Evolutionary conservation across 2,797 vertebrate genomes (phyloP).

Genomic region (Myripristis jacobus): DNA sequence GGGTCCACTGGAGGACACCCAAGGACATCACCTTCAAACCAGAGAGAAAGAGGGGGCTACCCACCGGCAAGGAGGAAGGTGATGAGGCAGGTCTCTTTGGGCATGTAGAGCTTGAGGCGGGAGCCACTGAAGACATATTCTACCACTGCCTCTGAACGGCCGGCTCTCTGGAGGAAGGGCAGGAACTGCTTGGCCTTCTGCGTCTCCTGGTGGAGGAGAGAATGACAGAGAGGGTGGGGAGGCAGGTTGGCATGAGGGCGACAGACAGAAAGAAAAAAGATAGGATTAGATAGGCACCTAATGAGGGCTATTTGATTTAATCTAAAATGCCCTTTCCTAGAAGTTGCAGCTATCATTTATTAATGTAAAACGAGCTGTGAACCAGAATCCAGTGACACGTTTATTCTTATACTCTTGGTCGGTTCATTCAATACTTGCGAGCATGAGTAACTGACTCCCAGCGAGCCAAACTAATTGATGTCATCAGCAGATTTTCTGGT

Average conservation of each 20-base stretch:
- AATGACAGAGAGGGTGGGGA: not conserved
- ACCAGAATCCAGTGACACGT: too few species aligned
- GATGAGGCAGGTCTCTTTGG: constrained; percentile 98
- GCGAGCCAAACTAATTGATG: not conserved
- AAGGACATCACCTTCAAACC: constrained; percentile 24
- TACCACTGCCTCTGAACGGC: constrained; percentile 96
- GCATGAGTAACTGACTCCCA: not conserved
- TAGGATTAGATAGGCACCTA: not conserved
- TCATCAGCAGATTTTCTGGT: not conserved
- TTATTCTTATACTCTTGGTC: too few species aligned
- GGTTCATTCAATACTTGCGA: not conserved
- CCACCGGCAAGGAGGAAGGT: constrained; percentile 97
- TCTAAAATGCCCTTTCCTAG: too few species aligned
- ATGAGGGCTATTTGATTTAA: not conserved
- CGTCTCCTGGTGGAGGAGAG: constrained; percentile 85
- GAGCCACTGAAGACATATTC: constrained; percentile 98
- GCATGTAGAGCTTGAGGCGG: constrained; percentile 97
- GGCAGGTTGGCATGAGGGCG: not conserved
- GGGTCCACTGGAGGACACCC: constrained; percentile 16
- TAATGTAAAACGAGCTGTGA: too few species aligned
- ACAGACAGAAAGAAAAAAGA: not conserved
- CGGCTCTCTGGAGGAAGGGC: constrained; percentile 95
- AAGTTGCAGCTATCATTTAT: too few species aligned
- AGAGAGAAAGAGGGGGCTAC: constrained; percentile 50
- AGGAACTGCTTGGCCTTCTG: constrained; percentile 99